phyloP scores from a whole-genome alignment of 2,113 vertebrate species.

The Petromus typicus region DNA sequence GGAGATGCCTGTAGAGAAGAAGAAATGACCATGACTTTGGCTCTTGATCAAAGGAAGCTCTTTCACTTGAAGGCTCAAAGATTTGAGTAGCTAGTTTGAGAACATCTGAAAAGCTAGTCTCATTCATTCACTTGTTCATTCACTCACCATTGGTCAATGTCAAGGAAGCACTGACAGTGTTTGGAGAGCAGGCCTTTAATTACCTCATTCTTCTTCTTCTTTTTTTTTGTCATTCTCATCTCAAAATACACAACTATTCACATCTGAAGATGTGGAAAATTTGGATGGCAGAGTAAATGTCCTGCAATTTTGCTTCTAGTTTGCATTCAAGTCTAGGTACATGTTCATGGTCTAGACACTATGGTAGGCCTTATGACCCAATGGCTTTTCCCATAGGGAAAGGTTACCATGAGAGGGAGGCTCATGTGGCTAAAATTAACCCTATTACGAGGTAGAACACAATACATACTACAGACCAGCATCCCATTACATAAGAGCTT shows the following conservation, averaged over 20 bases:
- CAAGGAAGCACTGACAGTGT: background rate
- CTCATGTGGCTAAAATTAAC: background rate
- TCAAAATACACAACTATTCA: conserved; percentile 34
- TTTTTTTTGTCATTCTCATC: background rate
- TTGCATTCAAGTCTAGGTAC: background rate
- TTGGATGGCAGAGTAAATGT: background rate
- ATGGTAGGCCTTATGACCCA: background rate
- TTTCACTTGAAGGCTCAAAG: background rate
- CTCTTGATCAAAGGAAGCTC: background rate
- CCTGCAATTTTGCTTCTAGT: background rate
- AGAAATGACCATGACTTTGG: conserved; percentile 76
- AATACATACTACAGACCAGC: background rate
- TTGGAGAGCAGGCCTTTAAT: background rate
- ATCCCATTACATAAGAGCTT: background rate
- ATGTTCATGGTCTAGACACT: background rate
- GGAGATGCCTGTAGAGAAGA: conserved; percentile 93
- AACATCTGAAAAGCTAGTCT: background rate
- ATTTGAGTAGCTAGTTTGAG: background rate
- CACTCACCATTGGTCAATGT: background rate
- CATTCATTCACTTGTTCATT: background rate
- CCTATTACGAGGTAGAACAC: accelerated
- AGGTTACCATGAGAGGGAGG: background rate
- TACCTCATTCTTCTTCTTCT: background rate
- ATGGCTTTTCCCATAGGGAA: background rate
- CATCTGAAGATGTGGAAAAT: background rate